Conservation (phyloP, 30 jellyfish, hydroid and myxozoan genomes). For the Rhopilema esculentum region DNA sequence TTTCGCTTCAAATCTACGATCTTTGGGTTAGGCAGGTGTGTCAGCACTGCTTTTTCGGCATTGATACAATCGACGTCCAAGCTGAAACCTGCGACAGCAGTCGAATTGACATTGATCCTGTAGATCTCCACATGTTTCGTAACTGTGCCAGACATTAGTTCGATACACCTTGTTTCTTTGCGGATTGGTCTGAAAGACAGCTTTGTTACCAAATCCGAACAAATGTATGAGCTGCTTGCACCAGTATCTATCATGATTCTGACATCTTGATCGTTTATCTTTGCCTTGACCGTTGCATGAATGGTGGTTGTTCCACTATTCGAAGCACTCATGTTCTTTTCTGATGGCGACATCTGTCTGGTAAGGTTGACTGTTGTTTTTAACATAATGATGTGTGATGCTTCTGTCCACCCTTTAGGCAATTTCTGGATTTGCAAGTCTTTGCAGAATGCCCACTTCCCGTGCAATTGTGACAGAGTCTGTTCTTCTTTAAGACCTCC, state of each 20-base stretch:
- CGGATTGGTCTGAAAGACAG: slow-evolving; percentile 2
- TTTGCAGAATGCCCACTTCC: slow-evolving; percentile 52
- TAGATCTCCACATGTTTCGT: slow-evolving; percentile 43
- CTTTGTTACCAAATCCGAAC: slow-evolving; percentile 33
- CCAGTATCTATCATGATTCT: slow-evolving; percentile 44
- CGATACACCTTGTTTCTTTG: slow-evolving; percentile 32
- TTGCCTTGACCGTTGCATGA: slow-evolving; percentile 35
- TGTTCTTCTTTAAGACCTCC: slow-evolving; percentile 48
- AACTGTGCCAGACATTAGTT: slow-evolving; percentile 60
- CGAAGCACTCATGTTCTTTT: slow-evolving; percentile 23
- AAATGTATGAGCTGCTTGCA: slow-evolving; percentile 31
- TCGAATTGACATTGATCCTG: slow-evolving; percentile 14
- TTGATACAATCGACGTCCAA: slow-evolving; percentile 45
- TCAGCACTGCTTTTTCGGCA: slow-evolving; percentile 55
- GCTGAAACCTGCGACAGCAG: slow-evolving; percentile 48
- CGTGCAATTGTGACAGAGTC: slow-evolving; percentile 51
- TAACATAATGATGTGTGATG: slow-evolving; percentile 58
- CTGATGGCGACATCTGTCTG: not conserved
- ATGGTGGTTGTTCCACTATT: slow-evolving; percentile 9
- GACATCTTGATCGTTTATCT: not conserved
- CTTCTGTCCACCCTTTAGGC: slow-evolving; percentile 28
- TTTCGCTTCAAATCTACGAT: slow-evolving; percentile 44
- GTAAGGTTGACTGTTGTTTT: slow-evolving; percentile 4
- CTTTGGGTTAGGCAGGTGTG: slow-evolving; percentile 62
- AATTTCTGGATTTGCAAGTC: slow-evolving; percentile 43